phyloP scores from a whole-genome alignment of 2,113 vertebrate species.

The Morone saxatilis region DNA sequence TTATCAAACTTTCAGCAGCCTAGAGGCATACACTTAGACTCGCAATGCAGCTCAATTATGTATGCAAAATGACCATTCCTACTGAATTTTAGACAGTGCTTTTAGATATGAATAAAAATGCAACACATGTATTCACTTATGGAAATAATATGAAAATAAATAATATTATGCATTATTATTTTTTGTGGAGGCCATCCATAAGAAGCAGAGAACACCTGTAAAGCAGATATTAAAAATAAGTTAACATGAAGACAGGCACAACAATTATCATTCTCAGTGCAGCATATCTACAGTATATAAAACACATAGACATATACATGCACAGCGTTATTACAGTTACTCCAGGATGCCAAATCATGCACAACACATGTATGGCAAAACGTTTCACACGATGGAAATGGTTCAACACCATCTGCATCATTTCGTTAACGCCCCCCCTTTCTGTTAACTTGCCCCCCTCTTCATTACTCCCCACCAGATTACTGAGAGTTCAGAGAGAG shows the following conservation, averaged over 20 bases:
- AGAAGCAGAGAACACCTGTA: slow-evolving; percentile 41
- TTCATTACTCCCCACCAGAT: slow-evolving; percentile 13
- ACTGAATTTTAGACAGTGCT: background rate
- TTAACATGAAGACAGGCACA: slow-evolving; percentile 26
- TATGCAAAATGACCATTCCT: background rate
- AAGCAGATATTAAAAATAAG: slow-evolving; percentile 33
- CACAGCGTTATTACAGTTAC: background rate
- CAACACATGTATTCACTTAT: background rate
- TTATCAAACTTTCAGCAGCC: slow-evolving; percentile 7
- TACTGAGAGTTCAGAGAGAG: slow-evolving; percentile 15
- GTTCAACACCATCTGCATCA: slow-evolving; percentile 55
- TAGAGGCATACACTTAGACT: background rate
- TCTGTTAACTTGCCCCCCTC: background rate
- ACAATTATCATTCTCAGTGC: background rate
- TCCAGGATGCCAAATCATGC: slow-evolving; percentile 20
- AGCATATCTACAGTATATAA: background rate
- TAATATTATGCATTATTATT: background rate
- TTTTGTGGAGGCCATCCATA: background rate
- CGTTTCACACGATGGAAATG: slow-evolving; percentile 14
- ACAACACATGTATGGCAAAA: slow-evolving; percentile 41
- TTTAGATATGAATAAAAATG: background rate
- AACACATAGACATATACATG: background rate
- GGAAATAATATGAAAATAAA: background rate
- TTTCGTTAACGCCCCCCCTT: slow-evolving; percentile 24
- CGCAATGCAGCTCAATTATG: background rate